Percentiles rank a stretch among this genome's conserved stretches.
These are phyloP conservation scores for Tolypeutes matacus DNA, from an alignment of 2,797 vertebrate genomes.

Conservation along the genomic window DNA sequence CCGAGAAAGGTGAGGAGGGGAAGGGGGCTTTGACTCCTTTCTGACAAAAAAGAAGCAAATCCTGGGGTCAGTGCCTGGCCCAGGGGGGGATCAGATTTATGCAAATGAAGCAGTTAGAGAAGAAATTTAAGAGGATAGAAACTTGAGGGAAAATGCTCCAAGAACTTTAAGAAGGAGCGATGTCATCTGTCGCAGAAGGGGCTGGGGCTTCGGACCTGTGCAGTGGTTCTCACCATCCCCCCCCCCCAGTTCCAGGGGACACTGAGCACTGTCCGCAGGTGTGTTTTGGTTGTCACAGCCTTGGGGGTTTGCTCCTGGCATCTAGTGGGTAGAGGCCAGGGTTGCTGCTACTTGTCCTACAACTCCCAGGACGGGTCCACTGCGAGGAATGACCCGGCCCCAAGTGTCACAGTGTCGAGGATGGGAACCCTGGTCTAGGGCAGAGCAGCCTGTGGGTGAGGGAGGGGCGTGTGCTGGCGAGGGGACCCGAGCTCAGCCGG, in stretches of 20 bases:
- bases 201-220: too few species aligned
- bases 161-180: not conserved
- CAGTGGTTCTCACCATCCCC: not conserved
- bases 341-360: too few species aligned
- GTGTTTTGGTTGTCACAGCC: not conserved
- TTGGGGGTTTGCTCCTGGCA: not conserved
- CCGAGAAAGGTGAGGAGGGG: not conserved
- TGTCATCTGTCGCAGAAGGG: not conserved
- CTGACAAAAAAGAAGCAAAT: not conserved
- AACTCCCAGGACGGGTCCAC: too few species aligned
- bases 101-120: constrained; percentile 31
- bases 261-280: not conserved
- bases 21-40: too few species aligned
- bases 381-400: not conserved
- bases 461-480: not conserved
- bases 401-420: not conserved
- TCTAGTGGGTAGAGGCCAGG: too few species aligned
- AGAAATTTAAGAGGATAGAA: not conserved
- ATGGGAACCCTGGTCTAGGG: not conserved
- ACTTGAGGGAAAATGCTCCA: not conserved
- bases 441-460: not conserved
- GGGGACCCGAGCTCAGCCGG: not conserved
- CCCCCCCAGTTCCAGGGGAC: not conserved
- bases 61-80: not conserved
- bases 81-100: not conserved